phyloP scores from a whole-genome alignment of 2,797 vertebrate genomes.

The Ispidina lecontei region DNA sequence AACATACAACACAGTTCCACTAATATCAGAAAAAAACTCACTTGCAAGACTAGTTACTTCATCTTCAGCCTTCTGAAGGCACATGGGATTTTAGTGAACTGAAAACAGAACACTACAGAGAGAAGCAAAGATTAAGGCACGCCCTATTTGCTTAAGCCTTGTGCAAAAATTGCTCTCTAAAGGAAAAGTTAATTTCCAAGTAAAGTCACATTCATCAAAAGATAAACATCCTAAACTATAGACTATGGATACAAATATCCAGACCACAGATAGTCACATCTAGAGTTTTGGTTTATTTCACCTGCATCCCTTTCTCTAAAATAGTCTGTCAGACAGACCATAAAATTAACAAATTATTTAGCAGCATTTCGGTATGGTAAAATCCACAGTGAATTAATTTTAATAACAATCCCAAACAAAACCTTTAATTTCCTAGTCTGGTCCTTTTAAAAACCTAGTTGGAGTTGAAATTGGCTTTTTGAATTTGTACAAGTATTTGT shows the following conservation, averaged over 20 bases:
- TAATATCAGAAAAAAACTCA: conserved; percentile 14
- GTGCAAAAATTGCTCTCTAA: conserved; percentile 32
- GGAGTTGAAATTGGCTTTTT: not conserved
- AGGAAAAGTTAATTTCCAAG: conserved; percentile 47
- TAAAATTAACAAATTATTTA: not conserved
- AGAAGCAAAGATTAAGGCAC: conserved; percentile 11
- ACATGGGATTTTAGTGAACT: conserved; percentile 15
- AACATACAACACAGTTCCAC: not conserved
- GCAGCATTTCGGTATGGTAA: not conserved
- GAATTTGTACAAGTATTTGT: not conserved
- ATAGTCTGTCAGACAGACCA: not conserved
- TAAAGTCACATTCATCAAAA: conserved; percentile 7
- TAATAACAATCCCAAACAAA: not conserved
- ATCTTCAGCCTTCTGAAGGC: conserved; percentile 28
- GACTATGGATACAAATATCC: not conserved
- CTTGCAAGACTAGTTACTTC: conserved; percentile 32
- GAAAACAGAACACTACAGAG: conserved; percentile 11
- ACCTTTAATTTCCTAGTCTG: not conserved
- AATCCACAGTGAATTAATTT: not conserved
- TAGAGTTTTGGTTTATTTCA: not conserved
- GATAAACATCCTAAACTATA: not conserved
- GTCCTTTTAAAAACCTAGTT: not conserved
- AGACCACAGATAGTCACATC: not conserved
- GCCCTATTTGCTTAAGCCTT: conserved; percentile 12
- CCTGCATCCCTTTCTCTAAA: not conserved